phyloP scores from a whole-genome alignment of 2,113 vertebrate species.

The Barbus barbus region DNA sequence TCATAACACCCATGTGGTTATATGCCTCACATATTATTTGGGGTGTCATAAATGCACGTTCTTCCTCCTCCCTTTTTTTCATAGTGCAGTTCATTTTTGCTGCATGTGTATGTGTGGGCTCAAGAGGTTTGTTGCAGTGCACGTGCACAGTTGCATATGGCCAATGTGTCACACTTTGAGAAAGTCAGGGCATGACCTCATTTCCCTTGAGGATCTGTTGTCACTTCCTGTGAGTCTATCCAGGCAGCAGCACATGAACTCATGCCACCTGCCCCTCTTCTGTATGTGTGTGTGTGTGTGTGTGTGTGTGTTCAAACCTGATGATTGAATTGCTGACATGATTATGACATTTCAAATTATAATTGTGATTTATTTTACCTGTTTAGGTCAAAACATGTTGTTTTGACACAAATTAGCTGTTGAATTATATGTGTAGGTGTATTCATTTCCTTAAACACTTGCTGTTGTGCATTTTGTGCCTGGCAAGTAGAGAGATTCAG shows the following conservation, averaged over 20 bases:
- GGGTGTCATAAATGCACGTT: not conserved
- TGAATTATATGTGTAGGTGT: not conserved
- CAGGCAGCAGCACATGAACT: not conserved
- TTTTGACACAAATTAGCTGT: not conserved
- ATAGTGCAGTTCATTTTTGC: not conserved
- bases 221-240: conserved; percentile 19
- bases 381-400: not conserved
- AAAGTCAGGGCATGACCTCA: conserved; percentile 27
- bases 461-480: not conserved
- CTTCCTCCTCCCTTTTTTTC: not conserved
- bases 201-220: conserved; percentile 15
- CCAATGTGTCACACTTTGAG: conserved; percentile 49
- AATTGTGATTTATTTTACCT: not conserved
- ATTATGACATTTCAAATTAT: not conserved
- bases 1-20: not conserved
- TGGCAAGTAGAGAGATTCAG: conserved; percentile 61
- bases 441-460: not conserved
- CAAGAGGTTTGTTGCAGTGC: conserved; percentile 52
- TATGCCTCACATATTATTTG: not conserved
- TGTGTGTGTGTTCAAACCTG: not conserved
- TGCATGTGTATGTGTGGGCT: not conserved
- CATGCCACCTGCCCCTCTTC: not conserved
- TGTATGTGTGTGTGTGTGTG: not conserved
- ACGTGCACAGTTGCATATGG: conserved; percentile 66
- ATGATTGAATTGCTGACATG: not conserved